These are phyloP conservation scores for Psettodes erumei DNA, from an alignment of 2,113 vertebrate species.

Conservation along the genomic window DNA sequence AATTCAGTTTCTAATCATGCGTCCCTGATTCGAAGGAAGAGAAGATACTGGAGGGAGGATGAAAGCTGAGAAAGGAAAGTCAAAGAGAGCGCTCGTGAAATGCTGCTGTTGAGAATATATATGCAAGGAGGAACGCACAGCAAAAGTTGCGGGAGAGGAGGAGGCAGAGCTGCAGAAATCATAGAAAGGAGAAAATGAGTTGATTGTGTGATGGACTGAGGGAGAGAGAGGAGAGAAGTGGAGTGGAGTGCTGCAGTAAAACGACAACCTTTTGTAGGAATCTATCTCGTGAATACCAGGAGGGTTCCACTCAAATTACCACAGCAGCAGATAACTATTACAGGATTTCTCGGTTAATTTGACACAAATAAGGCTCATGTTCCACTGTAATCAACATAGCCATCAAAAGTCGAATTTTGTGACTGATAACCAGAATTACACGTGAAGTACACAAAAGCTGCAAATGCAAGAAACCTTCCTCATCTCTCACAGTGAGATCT, in stretches of 20 bases:
- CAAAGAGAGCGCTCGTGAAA: background rate
- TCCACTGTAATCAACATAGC: conserved; percentile 35
- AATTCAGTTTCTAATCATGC: background rate
- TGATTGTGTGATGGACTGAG: background rate
- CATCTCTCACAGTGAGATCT: background rate
- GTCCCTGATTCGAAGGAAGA: background rate
- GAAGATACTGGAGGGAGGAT: background rate
- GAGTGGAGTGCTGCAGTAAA: background rate
- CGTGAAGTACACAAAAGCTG: background rate
- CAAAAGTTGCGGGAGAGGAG: background rate
- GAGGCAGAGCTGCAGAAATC: background rate
- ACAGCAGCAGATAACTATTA: conserved; percentile 14
- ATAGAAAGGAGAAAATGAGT: background rate
- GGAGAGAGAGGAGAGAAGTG: background rate
- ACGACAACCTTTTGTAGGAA: background rate
- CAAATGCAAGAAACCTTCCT: background rate
- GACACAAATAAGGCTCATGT: background rate
- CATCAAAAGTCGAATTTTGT: conserved; percentile 1
- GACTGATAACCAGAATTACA: background rate
- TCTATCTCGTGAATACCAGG: conserved; percentile 17
- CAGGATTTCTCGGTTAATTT: conserved; percentile 19
- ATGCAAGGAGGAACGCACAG: background rate
- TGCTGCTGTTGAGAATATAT: background rate
- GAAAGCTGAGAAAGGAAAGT: background rate
- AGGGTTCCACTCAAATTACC: conserved; percentile 16